Percentiles rank a stretch among this genome's conserved stretches.
Conservation (phyloP, 2,113 vertebrate species). For the Myanophis thanlyinensis region DNA sequence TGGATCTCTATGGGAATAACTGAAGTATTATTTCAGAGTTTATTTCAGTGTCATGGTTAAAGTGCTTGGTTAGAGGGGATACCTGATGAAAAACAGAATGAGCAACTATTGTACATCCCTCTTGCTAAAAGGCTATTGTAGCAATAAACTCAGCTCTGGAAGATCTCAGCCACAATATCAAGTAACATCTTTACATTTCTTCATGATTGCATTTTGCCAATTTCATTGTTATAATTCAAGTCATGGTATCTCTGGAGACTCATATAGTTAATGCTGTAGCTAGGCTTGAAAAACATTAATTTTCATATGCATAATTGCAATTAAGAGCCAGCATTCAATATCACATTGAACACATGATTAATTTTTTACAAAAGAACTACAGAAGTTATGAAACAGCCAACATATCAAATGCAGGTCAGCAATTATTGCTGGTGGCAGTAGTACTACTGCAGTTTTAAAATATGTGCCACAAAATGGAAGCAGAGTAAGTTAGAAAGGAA, state of each 20-base stretch:
- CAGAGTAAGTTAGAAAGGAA: not conserved
- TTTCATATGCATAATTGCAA: not conserved
- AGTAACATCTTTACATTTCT: not conserved
- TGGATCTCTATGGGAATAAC: conserved; percentile 35
- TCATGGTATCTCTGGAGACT: not conserved
- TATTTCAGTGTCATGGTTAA: conserved; percentile 13
- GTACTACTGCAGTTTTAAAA: not conserved
- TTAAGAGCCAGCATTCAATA: not conserved
- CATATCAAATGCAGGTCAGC: not conserved
- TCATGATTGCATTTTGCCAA: conserved; percentile 16
- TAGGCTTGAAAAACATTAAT: not conserved
- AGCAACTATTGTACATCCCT: not conserved
- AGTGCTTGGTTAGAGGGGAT: conserved; percentile 33
- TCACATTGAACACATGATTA: not conserved
- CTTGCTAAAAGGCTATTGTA: not conserved
- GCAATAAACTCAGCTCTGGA: not conserved
- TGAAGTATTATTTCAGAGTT: conserved; percentile 43
- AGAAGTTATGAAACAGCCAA: not conserved
- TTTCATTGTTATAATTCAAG: conserved; percentile 10
- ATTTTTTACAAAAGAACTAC: not conserved
- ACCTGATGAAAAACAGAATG: not conserved
- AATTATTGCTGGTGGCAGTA: not conserved
- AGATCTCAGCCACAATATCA: not conserved
- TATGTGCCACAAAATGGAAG: not conserved
- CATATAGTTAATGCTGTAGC: not conserved